phyloP scores from a whole-genome alignment of 2,888 invertebrate genomes.

The Nomada flava region DNA sequence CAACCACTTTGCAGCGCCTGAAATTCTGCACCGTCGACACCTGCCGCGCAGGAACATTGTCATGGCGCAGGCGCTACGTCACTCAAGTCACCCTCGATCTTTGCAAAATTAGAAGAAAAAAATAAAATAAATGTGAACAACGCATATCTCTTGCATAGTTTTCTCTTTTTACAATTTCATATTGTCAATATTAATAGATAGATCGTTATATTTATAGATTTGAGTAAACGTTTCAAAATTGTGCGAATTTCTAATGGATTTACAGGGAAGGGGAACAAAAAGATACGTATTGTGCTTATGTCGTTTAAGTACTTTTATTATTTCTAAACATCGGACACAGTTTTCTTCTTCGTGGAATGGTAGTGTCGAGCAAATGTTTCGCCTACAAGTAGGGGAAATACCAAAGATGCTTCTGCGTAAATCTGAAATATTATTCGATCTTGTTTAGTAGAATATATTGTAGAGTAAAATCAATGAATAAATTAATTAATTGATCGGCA shows the following conservation, averaged over 20 bases:
- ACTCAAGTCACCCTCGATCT: background rate
- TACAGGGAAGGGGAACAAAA: background rate
- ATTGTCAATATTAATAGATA: too few species aligned
- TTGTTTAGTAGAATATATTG: constrained; percentile 11
- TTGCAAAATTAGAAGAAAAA: too few species aligned
- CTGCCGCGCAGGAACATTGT: constrained; percentile 49
- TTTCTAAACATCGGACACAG: constrained; percentile 73
- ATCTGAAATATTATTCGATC: constrained; percentile 84
- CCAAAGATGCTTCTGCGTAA: constrained; percentile 96
- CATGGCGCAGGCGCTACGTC: constrained; percentile 64
- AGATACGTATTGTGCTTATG: background rate
- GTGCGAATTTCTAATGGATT: background rate
- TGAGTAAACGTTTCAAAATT: too few species aligned
- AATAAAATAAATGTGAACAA: too few species aligned
- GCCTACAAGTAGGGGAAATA: constrained; percentile 97
- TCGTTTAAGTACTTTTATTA: constrained; percentile 25
- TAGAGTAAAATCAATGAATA: background rate
- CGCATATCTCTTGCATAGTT: too few species aligned
- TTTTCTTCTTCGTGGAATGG: constrained; percentile 72
- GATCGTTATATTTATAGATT: too few species aligned
- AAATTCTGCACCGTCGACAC: constrained; percentile 72
- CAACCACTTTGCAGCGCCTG: constrained; percentile 69
- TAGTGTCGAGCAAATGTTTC: constrained; percentile 93
- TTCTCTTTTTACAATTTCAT: too few species aligned
- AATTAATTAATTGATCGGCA: background rate